Percentiles rank a stretch among this genome's conserved stretches.
Conservation (phyloP, 2,888 invertebrate species). For the Prenolepis imparis region DNA sequence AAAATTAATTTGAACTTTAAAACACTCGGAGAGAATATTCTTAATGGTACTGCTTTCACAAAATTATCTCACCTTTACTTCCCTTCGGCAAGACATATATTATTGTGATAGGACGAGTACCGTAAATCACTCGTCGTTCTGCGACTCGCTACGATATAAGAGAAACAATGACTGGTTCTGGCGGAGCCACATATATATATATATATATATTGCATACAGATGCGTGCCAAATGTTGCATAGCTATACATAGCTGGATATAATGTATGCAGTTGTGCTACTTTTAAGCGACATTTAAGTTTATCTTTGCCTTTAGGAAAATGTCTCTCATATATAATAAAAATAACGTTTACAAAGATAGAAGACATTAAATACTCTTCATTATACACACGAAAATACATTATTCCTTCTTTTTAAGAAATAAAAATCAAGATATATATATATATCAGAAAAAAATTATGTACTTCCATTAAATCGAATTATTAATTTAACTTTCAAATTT, state of each 20-base stretch:
- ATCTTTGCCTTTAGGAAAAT: background rate
- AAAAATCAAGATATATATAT: background rate
- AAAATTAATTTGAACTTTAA: constrained; percentile 60
- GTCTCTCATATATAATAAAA: background rate
- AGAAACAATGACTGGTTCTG: constrained; percentile 67
- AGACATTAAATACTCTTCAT: background rate
- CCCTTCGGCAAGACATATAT: constrained; percentile 58
- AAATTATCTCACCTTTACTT: constrained; percentile 62
- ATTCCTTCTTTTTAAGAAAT: background rate
- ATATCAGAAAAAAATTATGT: background rate
- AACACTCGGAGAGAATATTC: constrained; percentile 41
- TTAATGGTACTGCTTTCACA: constrained; percentile 53
- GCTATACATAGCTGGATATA: background rate
- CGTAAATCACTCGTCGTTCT: constrained; percentile 71
- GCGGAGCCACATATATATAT: background rate
- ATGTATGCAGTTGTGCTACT: constrained; percentile 24
- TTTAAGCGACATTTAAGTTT: constrained; percentile 12
- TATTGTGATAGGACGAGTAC: constrained; percentile 66
- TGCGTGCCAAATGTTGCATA: constrained; percentile 38
- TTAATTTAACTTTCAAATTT: background rate
- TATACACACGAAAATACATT: background rate
- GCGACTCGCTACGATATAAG: constrained; percentile 55
- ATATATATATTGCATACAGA: constrained; percentile 40
- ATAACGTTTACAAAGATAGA: background rate
- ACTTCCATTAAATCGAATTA: background rate